Conservation (phyloP, 2,797 vertebrate genomes). For the Zalophus californianus region DNA sequence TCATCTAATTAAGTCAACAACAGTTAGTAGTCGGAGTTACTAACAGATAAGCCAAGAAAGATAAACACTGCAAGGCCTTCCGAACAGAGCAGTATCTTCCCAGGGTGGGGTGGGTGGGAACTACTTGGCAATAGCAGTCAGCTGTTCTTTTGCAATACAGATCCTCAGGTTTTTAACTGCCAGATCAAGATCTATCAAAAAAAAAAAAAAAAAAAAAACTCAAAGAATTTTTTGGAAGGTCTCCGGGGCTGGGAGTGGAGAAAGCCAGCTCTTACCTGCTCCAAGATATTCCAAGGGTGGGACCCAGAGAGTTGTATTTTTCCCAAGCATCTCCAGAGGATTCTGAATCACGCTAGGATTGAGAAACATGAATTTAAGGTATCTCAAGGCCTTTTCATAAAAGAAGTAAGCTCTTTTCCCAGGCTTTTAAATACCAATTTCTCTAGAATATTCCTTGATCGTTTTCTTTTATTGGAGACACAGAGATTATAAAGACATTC, state of each 20-base stretch:
- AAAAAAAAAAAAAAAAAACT: neutral
- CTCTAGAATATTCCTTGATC: conserved; percentile 1
- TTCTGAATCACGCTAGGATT: conserved; percentile 31
- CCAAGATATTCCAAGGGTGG: neutral
- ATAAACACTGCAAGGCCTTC: conserved; percentile 15
- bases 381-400: neutral
- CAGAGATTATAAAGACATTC: neutral
- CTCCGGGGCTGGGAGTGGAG: neutral
- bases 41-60: conserved; percentile 49
- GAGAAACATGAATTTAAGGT: conserved; percentile 1
- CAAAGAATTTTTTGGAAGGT: conserved; percentile 30
- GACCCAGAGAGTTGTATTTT: neutral
- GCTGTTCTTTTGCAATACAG: conserved; percentile 56
- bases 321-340: neutral
- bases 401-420: neutral
- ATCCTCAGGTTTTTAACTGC: conserved; percentile 37
- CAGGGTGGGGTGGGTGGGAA: conserved; percentile 17
- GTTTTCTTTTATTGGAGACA: conserved; percentile 4
- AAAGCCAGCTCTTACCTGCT: conserved; percentile 33
- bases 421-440: conserved; percentile 29
- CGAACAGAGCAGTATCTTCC: neutral
- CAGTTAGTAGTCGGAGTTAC: conserved; percentile 22
- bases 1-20: conserved; percentile 43
- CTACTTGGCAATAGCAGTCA: neutral
- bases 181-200: neutral